These are phyloP conservation scores for Palythoa grandiflora DNA, from an alignment of 92 coral and sea anemone genomes.

Conservation along the genomic window DNA sequence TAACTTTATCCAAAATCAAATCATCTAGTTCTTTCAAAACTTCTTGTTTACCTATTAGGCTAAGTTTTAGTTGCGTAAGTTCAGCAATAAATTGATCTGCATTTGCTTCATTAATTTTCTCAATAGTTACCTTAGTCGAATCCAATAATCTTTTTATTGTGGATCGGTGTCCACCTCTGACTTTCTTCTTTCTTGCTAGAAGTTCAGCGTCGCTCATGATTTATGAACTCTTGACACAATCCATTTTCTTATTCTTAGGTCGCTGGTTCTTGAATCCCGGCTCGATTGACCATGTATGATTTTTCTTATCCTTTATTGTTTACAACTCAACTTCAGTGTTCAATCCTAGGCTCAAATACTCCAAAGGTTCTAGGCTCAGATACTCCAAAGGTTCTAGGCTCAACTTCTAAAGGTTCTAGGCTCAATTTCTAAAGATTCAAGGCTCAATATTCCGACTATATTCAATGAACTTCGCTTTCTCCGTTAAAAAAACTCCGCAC, in stretches of 20 bases:
- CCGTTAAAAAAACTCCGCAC: too few relatives aligned
- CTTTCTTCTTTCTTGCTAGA: neutral
- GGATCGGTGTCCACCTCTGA: neutral
- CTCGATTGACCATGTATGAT: conserved; percentile 8
- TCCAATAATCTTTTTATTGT: neutral
- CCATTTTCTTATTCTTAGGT: neutral
- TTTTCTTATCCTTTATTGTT: too few relatives aligned
- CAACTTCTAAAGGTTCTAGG: too few relatives aligned
- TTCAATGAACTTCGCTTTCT: too few relatives aligned
- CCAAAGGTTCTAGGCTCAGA: too few relatives aligned
- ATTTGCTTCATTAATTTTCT: neutral
- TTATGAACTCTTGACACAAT: neutral
- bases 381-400: too few relatives aligned
- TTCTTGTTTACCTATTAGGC: neutral
- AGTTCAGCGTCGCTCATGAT: neutral
- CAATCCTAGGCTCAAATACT: too few relatives aligned
- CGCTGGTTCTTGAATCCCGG: conserved; percentile 2
- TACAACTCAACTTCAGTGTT: too few relatives aligned
- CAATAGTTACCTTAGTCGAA: neutral
- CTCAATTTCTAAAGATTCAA: too few relatives aligned
- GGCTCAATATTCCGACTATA: too few relatives aligned
- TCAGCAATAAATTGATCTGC: neutral
- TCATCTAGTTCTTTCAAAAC: neutral
- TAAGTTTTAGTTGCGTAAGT: neutral
- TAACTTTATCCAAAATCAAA: neutral